Percentiles rank a stretch among this genome's conserved stretches.
Evolutionary conservation across 2,797 vertebrate genomes (phyloP).

Genomic region (Xiphophorus birchmanni): DNA sequence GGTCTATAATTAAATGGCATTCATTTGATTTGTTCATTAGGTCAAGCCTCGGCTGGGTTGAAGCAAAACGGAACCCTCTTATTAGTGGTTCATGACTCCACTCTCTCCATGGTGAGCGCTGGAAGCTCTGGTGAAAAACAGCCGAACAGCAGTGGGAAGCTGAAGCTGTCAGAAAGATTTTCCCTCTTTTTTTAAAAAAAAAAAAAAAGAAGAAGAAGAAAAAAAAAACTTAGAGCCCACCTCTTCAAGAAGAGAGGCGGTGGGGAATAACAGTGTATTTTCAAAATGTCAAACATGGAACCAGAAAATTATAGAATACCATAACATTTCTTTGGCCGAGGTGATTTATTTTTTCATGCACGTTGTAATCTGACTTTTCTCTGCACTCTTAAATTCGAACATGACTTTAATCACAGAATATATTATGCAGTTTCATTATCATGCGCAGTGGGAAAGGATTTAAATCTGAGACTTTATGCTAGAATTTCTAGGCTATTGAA

Average conservation of each 20-base stretch:
- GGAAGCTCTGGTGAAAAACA: slow-evolving; percentile 67
- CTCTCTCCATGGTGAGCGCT: slow-evolving; percentile 68
- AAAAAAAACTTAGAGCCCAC: slow-evolving; percentile 36
- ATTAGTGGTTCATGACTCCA: slow-evolving; percentile 80
- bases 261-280: slow-evolving; percentile 5
- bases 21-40: slow-evolving; percentile 84
- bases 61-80: slow-evolving; percentile 76
- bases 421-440: slow-evolving; percentile 6
- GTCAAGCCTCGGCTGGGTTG: slow-evolving; percentile 72
- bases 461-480: background rate
- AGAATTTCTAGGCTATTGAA: background rate
- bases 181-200: slow-evolving; percentile 44
- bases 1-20: slow-evolving; percentile 81
- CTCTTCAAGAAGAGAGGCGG: slow-evolving; percentile 27
- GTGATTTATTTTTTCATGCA: slow-evolving; percentile 1
- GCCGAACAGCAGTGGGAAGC: slow-evolving; percentile 35
- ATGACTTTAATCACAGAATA: slow-evolving; percentile 5
- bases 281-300: slow-evolving; percentile 11
- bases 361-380: background rate
- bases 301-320: slow-evolving; percentile 4
- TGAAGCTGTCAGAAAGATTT: slow-evolving; percentile 48
- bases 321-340: background rate
- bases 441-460: background rate
- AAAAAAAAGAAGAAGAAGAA: no score
- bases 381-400: background rate